A percentile compares a stretch with the other conserved stretches of the same genome.
phyloP scores from a whole-genome alignment of 2,797 vertebrate species.

The Phyllotis vaccarum region DNA sequence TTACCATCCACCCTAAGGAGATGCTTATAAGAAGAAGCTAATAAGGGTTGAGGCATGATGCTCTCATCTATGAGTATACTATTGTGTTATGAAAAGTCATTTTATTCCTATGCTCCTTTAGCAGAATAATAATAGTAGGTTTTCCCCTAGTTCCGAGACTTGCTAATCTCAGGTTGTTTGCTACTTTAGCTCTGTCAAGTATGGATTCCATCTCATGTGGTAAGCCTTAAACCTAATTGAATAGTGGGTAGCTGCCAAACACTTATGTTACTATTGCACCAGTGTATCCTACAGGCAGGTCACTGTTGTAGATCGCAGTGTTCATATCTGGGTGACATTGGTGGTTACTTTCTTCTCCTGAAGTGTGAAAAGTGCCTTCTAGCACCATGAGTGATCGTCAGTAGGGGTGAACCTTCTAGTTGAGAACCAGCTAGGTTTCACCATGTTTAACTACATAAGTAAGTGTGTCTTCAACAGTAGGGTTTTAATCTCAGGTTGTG shows the following conservation, averaged over 20 bases:
- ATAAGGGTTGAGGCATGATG: not conserved
- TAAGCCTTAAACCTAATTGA: not conserved
- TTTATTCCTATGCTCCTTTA: not conserved
- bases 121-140: not conserved
- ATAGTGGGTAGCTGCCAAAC: too few relatives aligned
- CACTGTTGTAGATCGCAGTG: not conserved
- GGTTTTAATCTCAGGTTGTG: not conserved
- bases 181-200: too few relatives aligned
- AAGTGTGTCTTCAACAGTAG: not conserved
- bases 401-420: not conserved
- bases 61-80: not conserved
- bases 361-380: too few relatives aligned
- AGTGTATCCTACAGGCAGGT: not conserved
- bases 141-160: not conserved
- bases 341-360: not conserved
- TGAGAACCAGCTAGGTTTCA: not conserved
- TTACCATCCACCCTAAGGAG: not conserved
- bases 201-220: not conserved
- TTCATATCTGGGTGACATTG: not conserved
- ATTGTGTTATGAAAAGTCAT: not conserved
- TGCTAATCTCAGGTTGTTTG: too few relatives aligned
- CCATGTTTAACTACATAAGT: not conserved
- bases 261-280: not conserved
- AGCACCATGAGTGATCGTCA: not conserved
- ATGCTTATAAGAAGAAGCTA: not conserved